These are phyloP conservation scores for Synanthedon andrenaeformis DNA, from an alignment of 2,888 invertebrate genomes.

Conservation along the genomic window DNA sequence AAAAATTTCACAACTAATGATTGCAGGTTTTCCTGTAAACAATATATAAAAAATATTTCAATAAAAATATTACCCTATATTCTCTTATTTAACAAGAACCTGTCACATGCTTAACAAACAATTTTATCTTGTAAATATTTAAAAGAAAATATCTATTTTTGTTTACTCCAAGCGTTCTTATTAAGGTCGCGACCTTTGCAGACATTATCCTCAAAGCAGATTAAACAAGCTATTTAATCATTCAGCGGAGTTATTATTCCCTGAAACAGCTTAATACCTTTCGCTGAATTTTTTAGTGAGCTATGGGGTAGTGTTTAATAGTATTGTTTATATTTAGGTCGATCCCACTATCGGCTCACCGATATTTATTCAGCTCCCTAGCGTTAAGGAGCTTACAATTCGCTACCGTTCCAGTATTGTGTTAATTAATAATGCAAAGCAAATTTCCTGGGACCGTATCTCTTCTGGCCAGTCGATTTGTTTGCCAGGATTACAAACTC, in stretches of 20 bases:
- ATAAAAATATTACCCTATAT: too few species aligned
- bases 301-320: slow-evolving; percentile 3
- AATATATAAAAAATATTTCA: too few species aligned
- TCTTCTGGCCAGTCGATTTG: slow-evolving; percentile 47
- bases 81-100: too few species aligned
- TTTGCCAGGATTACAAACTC: slow-evolving; percentile 32
- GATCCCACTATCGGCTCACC: slow-evolving; percentile 29
- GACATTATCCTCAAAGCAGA: not conserved
- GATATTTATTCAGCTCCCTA: slow-evolving; percentile 56
- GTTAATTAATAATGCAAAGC: slow-evolving; percentile 55
- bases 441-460: slow-evolving; percentile 47
- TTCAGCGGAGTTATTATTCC: not conserved
- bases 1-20: too few species aligned
- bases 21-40: too few species aligned
- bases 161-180: not conserved
- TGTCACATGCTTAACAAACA: too few species aligned
- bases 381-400: slow-evolving; percentile 60
- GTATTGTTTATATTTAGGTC: slow-evolving; percentile 22
- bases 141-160: too few species aligned
- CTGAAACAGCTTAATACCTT: not conserved
- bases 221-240: slow-evolving; percentile 2
- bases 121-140: too few species aligned
- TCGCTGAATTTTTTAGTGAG: slow-evolving; percentile 3
- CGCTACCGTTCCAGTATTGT: slow-evolving; percentile 48
- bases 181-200: not conserved